phyloP scores from a whole-genome alignment of 2,888 invertebrate species.

The Volucella inflata region DNA sequence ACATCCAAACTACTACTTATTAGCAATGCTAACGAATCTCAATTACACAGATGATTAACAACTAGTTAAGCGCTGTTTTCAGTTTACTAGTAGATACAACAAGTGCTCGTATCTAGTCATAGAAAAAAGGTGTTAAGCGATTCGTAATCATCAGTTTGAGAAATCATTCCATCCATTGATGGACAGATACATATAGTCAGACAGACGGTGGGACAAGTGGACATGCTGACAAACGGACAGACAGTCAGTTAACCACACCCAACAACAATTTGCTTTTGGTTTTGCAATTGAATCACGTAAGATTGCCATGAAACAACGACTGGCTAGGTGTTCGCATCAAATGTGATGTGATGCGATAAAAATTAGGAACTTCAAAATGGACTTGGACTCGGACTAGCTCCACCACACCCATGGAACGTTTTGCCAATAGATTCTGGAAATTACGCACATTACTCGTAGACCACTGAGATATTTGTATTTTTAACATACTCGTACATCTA shows the following conservation, averaged over 20 bases:
- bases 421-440: slow-evolving; percentile 17
- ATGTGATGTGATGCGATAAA: slow-evolving; percentile 33
- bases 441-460: slow-evolving; percentile 16
- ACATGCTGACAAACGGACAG: too few relatives aligned
- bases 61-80: slow-evolving; percentile 45
- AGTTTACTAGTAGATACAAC: slow-evolving; percentile 18
- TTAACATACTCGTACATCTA: not conserved
- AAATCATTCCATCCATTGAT: slow-evolving; percentile 16
- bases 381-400: not conserved
- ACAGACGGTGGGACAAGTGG: too few relatives aligned
- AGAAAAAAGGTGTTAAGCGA: not conserved
- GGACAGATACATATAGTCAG: not conserved
- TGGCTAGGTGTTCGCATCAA: not conserved
- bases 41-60: slow-evolving; percentile 60
- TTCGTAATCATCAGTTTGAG: not conserved
- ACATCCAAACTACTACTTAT: not conserved
- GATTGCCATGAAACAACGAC: slow-evolving; percentile 30
- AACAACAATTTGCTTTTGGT: slow-evolving; percentile 39
- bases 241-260: slow-evolving; percentile 53
- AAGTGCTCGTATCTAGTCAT: not conserved
- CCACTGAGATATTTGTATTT: too few relatives aligned
- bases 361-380: slow-evolving; percentile 37
- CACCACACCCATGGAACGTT: slow-evolving; percentile 26
- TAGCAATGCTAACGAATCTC: slow-evolving; percentile 36
- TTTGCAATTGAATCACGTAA: slow-evolving; percentile 64